Evolutionary conservation across 1,140 invertebrate genomes (phyloP), one percentile per base, ranked within the genome.

Genomic region (Caerostris darwini): DNA sequence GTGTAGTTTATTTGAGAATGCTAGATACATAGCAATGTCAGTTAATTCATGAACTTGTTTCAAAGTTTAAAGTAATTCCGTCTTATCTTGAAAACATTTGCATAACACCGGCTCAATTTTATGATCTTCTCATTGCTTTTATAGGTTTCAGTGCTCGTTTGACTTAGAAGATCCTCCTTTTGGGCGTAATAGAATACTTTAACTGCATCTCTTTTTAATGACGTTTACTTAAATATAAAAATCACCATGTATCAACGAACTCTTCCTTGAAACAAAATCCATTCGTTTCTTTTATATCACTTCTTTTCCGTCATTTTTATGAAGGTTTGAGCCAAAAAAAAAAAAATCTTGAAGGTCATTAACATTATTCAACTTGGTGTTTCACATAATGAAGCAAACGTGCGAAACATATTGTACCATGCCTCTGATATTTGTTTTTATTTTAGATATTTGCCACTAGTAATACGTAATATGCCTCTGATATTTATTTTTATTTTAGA

Each of bases 301-400:
- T 64, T 64, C 61, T 64, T 64, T 64, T 64, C 61, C 12, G 61
- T 64, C 61, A 64, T 64, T 64, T 64, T 64, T 64, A 64, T 64
- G 61, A 14, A 64, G 5, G 61, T 10, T 12, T 14, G 10, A 14
- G 61, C 12, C 12, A 64, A 64, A 64, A 34, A 34, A 34, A 34
- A 34, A 34, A 34, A 34, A 14, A 64, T 64, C 17, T 17, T 64
- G 61, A 64, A 14, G 61, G 61, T 64, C 61, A 17, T 64, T 64
- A 64, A 64, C 61, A 64, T 64, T 64, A 64, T 14, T 64, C 61
- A 64, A 12, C 61, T 64, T 10, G 17, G 17, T 64, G 61, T 64
- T 64, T 10, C 10, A 14, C 61, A 14, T 12, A 34, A 34, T 34
- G 34, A 34, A 34, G 34, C 34, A 34, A 34, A 34, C 34, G 34